Evolutionary conservation across 2,888 invertebrate species (phyloP), one percentile per base, ranked within the genome.

Genomic region (Agrochola macilenta): DNA sequence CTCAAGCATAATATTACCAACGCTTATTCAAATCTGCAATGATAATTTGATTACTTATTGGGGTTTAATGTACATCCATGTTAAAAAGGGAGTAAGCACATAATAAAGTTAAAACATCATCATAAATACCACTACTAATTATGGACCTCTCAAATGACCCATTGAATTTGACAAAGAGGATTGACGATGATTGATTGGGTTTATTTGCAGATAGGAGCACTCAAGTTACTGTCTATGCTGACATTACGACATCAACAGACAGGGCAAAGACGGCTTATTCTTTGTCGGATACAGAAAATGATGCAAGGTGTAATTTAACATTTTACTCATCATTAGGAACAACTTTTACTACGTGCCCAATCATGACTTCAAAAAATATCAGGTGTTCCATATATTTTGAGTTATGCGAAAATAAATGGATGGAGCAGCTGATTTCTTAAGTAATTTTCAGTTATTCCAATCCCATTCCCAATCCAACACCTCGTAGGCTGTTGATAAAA

Each of bases 91-190:
- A 52, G 23, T n/a, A 49, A 39, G 30, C 8, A 43, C 14, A 14
- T 58, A 78, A 66, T n/a, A 39, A 30, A 14, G 12, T 65, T n/a
- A n/a, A 49, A 58, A 30, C 12, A 17, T 49, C 58, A 30, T 39
- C 17, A 30, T 30, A 2, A 58, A 78, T 8, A 78, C 14, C 12
- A 17, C 54, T 46, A 26, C 70, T 54, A 54, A 61, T 54, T 35
- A 35, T 61, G 14, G 17, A 0, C 14, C 23, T 46, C 12, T 7
- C 5, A 46, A 80, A 79, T 46, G 26, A 70, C 46, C 61, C 46
- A 78, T 79, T 69, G 79, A 79, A 69, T 52, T 43, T 52, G 20
- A n/a, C 30, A 79, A 52, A 77, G 52, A 43, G 5, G 11, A 30
- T 60, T 60, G 4, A 49, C 58, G 46, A 58, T 79, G 26, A 60